phyloP scores from a whole-genome alignment of 2,113 vertebrate species.

The Uropsilus gracilis region DNA sequence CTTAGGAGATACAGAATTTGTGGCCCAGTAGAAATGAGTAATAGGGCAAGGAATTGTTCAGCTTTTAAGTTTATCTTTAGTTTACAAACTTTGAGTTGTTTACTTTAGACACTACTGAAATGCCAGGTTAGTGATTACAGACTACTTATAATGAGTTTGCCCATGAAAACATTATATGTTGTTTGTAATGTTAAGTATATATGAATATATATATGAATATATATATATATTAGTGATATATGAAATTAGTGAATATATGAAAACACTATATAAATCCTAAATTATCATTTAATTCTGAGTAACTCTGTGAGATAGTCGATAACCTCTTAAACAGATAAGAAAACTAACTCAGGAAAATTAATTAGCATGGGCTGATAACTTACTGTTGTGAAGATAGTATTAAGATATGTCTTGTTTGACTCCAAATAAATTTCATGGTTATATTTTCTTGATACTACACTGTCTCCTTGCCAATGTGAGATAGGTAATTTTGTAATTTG shows the following conservation, averaged over 20 bases:
- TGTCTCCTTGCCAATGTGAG: neutral
- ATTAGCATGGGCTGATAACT: neutral
- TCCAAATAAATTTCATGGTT: constrained; percentile 1
- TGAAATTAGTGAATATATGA: neutral
- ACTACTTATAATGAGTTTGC: constrained; percentile 18
- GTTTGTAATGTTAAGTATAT: neutral
- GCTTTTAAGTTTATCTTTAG: constrained; percentile 8
- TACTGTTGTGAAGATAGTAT: neutral
- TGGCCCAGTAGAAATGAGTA: neutral
- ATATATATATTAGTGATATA: too few species aligned
- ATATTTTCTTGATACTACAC: constrained; percentile 24
- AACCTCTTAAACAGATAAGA: neutral
- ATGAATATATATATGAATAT: too few species aligned
- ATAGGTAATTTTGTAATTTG: neutral
- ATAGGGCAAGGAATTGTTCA: neutral
- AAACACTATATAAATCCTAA: neutral
- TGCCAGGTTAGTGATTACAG: neutral
- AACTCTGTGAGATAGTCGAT: neutral
- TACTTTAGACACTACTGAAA: neutral
- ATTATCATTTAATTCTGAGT: neutral
- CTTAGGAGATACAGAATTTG: neutral
- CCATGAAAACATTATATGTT: neutral
- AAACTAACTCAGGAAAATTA: neutral
- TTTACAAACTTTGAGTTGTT: constrained; percentile 4
- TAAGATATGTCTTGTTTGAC: neutral